phyloP scores from a whole-genome alignment of 2,113 vertebrate genomes.

The Ursus arctos region DNA sequence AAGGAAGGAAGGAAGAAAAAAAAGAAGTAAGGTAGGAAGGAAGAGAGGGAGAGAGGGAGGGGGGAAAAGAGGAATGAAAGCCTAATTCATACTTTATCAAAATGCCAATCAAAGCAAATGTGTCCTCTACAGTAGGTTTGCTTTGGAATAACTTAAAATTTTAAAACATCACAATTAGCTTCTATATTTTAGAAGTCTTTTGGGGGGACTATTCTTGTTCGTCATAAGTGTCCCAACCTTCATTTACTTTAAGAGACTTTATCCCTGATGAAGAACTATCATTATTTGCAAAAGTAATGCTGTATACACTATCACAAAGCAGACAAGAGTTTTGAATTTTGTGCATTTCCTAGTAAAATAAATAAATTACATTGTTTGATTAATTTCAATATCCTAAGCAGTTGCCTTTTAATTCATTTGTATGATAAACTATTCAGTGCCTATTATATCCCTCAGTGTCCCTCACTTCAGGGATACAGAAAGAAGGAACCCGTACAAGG shows the following conservation, averaged over 20 bases:
- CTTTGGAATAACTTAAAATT: neutral
- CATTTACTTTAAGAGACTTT: neutral
- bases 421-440: neutral
- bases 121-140: neutral
- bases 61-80: neutral
- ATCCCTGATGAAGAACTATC: neutral
- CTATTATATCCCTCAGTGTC: neutral
- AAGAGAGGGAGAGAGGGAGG: neutral
- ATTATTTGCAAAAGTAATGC: neutral
- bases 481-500: neutral
- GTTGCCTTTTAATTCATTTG: neutral
- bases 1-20: neutral
- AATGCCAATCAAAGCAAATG: neutral
- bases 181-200: neutral
- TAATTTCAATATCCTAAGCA: neutral
- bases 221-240: neutral
- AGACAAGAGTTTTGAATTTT: neutral
- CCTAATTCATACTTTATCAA: neutral
- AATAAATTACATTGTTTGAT: neutral
- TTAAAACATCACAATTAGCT: neutral
- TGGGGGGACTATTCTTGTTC: neutral
- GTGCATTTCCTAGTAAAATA: neutral
- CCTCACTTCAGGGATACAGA: neutral
- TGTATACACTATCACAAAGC: neutral
- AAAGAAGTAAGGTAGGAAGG: neutral